Evolutionary conservation across 2,113 vertebrate species (phyloP).

Genomic region (Saccopteryx bilineata): DNA sequence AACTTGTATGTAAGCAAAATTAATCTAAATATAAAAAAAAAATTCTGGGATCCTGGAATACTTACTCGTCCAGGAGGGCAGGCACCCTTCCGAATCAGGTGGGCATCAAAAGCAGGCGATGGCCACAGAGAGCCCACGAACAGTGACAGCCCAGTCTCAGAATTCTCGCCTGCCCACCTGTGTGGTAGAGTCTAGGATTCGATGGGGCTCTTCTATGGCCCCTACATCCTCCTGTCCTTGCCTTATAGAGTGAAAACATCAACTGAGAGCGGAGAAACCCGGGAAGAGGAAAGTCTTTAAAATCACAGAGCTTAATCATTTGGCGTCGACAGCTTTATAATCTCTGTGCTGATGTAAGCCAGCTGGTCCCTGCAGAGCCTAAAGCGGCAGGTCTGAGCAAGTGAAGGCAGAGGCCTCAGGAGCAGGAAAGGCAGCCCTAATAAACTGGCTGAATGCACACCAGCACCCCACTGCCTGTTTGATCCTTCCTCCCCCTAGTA

Average conservation of each 20-base stretch:
- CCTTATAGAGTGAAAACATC: neutral
- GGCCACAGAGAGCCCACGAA: neutral
- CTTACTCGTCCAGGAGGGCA: neutral
- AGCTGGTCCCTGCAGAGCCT: neutral
- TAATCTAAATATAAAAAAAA: neutral
- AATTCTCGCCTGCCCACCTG: accelerated
- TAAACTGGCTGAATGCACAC: accelerated
- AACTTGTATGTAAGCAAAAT: neutral
- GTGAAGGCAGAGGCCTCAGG: neutral
- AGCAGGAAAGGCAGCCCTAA: neutral
- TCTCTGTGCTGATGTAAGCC: neutral
- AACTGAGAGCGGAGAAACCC: neutral
- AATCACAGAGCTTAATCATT: neutral
- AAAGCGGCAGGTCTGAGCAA: neutral
- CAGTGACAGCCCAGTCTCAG: neutral
- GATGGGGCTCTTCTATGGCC: accelerated
- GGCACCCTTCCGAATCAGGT: neutral
- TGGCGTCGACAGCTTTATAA: neutral
- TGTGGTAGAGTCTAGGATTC: too few species aligned
- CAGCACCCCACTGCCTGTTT: neutral
- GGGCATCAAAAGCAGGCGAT: neutral
- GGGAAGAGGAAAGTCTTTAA: neutral
- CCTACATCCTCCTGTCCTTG: neutral
- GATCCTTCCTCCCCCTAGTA: too few species aligned
- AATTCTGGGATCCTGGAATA: neutral